Evolutionary conservation across 2,113 vertebrate genomes (phyloP), one percentile per base, ranked within the genome.

Genomic region (Catagonus wagneri): DNA sequence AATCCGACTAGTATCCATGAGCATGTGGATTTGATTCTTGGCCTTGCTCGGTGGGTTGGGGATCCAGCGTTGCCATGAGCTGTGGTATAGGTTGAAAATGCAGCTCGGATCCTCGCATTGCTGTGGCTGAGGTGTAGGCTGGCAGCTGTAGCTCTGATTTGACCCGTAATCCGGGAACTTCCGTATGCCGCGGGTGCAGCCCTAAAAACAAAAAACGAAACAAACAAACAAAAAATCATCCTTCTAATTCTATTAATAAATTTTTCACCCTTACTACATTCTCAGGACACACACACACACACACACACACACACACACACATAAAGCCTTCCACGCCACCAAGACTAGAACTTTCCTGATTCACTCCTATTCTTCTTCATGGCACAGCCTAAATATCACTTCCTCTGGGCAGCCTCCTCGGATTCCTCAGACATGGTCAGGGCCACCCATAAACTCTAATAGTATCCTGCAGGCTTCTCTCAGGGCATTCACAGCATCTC

Each of bases 221-320:
- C n/a, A n/a, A n/a, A n/a, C 44, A 44, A 4, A 44, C 44, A 44
- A 4, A 44, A 4, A 44, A 44, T 44, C 61, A 60, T 78, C 63
- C 63, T 89, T 79, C 25, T 68, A 89, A 74, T 79, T 83, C 44
- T 74, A 54, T 63, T 78, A 83, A 89, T 68, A 60, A 76, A 60
- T 6, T 32, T 75, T 50, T 23, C 17, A n/a, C 27, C 19, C 50
- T 72, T 74, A 69, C 34, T 20, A 52, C 7, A 71, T 52, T 72
- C 54, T 95, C 17, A 52, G n/a, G 56, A 20, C 1, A 9, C n/a
- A 22, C 66, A 56, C 25, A 36, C 69, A 44, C 66, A 56, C 72
- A 52, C 23, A 36, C 71, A 69, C 75, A 14, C 65, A 56, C 39
- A 56, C 78, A 16, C 66, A 27, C 13, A 25, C 19, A 39, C 27